Base-by-base conservation (phyloP, 37 sponge, comb jelly and placozoan species). In the Halisarca cf. caerulea region DNA sequence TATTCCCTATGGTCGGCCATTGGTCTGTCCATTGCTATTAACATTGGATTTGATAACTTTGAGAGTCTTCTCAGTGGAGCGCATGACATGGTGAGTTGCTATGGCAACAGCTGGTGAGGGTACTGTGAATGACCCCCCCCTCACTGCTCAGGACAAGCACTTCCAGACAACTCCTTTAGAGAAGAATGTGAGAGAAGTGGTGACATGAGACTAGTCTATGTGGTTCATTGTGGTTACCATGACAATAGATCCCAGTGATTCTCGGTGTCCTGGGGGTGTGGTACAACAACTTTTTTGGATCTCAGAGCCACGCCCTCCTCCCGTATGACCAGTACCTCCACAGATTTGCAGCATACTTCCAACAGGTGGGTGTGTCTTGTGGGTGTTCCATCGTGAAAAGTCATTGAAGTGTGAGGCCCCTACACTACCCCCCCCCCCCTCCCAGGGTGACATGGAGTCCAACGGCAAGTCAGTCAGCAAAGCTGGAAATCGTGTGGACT, bases 321-420 rank as follows among this genome's bases (percentile, higher is more conserved):
- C 99, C 99, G 33, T 98, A 98, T 85, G 99, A 98, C 79, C 99
- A 98, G 93, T 92, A 94, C 69, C 82, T 98, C 83, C 95, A 96
- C 83, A 78, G 99, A 30, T 96, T 98, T 89, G 99, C 99, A 39
- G 99, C 99, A 44, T 98, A 98, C 75, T 96, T 98, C 57, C 99
- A 98, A 73, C 97, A 97, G 85, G 95, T 95, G 57, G 51, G 82
- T n/a, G 3, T 66, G 14, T 38, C 37, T 42, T 24, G 36, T 55
- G 21, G n/a, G 18, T 33, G 43, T 66, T 25, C 57, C 57, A 20
- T 17, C 57, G 17, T 20, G 17, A 11, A 11, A 20, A 11, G 17
- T 55, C 57, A 55, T 55, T n/a, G n/a, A n/a, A n/a, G n/a, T n/a
- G n/a, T n/a, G 17, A 11, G 17, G 17, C 57, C 57, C 17, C 57